Evolutionary conservation across 2,888 invertebrate species (phyloP).

Genomic region (Phragmatobia fuliginosa): DNA sequence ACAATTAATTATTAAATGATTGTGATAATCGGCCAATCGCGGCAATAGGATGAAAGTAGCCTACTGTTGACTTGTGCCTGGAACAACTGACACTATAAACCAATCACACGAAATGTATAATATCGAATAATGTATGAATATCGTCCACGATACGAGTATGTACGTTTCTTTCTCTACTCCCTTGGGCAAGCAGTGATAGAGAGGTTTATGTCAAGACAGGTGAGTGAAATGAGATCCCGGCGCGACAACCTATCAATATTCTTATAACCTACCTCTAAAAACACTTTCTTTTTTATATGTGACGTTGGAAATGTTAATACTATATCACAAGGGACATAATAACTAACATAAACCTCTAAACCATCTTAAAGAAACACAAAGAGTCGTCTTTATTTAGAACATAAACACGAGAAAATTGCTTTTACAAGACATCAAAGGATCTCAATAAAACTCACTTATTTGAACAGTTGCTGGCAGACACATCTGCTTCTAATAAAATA

Average conservation of each 20-base stretch:
- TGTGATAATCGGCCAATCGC: neutral
- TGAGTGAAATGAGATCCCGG: slow-evolving; percentile 13
- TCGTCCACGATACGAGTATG: neutral
- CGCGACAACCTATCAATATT: slow-evolving; percentile 9
- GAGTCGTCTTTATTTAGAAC: slow-evolving; percentile 60
- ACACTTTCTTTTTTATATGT: slow-evolving; percentile 17
- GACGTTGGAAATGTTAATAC: slow-evolving; percentile 28
- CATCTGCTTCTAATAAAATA: slow-evolving; percentile 78
- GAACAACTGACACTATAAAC: neutral
- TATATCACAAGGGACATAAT: slow-evolving; percentile 13
- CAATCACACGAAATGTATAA: neutral
- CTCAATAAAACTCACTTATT: slow-evolving; percentile 75
- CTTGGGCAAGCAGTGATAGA: slow-evolving; percentile 7
- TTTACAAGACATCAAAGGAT: slow-evolving; percentile 77
- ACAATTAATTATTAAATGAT: neutral
- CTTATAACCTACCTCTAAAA: slow-evolving; percentile 9
- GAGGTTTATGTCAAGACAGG: slow-evolving; percentile 12
- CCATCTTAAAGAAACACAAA: slow-evolving; percentile 36
- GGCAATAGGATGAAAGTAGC: neutral
- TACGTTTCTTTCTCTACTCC: slow-evolving; percentile 1
- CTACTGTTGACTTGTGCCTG: neutral
- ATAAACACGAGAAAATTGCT: slow-evolving; percentile 72
- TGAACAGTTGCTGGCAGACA: slow-evolving; percentile 67
- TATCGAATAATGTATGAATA: slow-evolving; percentile 4
- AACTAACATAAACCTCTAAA: slow-evolving; percentile 37